Base-by-base conservation (phyloP, 2,113 vertebrate species). In the Grus americana region DNA sequence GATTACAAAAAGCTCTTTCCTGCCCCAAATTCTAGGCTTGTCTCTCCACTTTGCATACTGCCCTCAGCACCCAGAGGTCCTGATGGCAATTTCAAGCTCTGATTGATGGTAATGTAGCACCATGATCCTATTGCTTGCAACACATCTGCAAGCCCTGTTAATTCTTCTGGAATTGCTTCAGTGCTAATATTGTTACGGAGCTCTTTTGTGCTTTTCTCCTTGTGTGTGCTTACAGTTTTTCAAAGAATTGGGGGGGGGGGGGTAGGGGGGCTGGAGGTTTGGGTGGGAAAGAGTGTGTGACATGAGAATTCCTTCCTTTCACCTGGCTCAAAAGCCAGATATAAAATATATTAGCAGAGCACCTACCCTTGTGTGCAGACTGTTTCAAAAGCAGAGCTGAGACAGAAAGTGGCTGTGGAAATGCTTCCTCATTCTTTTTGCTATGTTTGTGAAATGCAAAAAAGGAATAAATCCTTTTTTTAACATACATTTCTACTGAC, bases 321-420 rank as follows among this genome's bases (percentile, higher is more conserved):
- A n/a, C 34, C 49, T 15, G 27, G 8, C 32, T 76, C 42, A 49
- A 70, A 92, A 84, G 26, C 14, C 22, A 78, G 30, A 34, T 54
- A 15, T 3, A 19, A 38, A 26, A 26, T 21, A 15, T 2, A 20
- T 22, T 38, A 74, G 38, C 55, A 89, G 71, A 47, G 10, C 27
- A 29, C 19, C 15, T 9, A 23, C 12, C 17, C 47, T n/a, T 26
- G 24, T 9, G 38, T 0, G 3, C 36, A 72, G 62, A 5, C 1
- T 1, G 15, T 20, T 66, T 36, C 38, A 76, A 80, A 73, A 55
- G 32, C 55, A 74, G 65, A 79, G 22, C 57, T 59, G 55, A 84
- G 73, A 38, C 59, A n/a, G 29, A 46, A 71, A 50, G 52, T n/a
- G 34, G 7, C 20, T 61, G 23, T 78, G 38, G 34, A 67, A 79